These are phyloP conservation scores for Pegoplata infirma DNA, from an alignment of 2,888 invertebrate genomes.

Conservation along the genomic window DNA sequence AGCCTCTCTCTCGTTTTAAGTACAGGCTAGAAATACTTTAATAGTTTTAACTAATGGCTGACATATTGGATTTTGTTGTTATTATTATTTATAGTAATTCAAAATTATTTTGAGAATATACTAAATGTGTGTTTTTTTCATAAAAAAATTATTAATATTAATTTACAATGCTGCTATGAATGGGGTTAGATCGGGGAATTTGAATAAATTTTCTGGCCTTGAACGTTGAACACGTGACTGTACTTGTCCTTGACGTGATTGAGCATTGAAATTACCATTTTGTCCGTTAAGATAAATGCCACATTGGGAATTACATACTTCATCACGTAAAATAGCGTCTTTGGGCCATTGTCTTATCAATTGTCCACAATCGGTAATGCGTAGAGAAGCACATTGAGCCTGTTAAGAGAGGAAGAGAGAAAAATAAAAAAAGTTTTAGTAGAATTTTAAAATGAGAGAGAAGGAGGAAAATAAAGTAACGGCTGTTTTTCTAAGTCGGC, in stretches of 20 bases:
- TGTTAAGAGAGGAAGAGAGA: constrained; percentile 74
- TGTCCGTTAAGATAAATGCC: constrained; percentile 83
- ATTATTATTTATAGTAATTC: not conserved
- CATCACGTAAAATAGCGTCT: constrained; percentile 89
- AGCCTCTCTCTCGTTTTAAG: constrained; percentile 34
- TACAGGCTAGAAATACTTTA: constrained; percentile 30
- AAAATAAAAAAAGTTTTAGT: not conserved
- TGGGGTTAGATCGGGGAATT: constrained; percentile 87
- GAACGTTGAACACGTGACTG: constrained; percentile 75
- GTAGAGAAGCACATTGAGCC: constrained; percentile 92
- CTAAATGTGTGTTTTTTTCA: too few relatives aligned
- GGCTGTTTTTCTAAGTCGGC: too few relatives aligned
- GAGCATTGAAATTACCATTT: constrained; percentile 70
- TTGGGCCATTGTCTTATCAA: constrained; percentile 89
- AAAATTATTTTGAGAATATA: too few relatives aligned
- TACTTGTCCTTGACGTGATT: constrained; percentile 73
- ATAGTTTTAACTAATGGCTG: constrained; percentile 59
- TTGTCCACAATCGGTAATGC: constrained; percentile 92
- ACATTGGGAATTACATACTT: constrained; percentile 94
- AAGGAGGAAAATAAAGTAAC: too few relatives aligned
- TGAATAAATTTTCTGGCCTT: constrained; percentile 80
- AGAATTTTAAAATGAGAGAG: too few relatives aligned
- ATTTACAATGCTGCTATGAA: constrained; percentile 73
- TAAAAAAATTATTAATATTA: constrained; percentile 9
- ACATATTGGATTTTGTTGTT: constrained; percentile 59